Evolutionary conservation across 2,888 invertebrate species (phyloP).

Genomic region (Seira sanloemensis): DNA sequence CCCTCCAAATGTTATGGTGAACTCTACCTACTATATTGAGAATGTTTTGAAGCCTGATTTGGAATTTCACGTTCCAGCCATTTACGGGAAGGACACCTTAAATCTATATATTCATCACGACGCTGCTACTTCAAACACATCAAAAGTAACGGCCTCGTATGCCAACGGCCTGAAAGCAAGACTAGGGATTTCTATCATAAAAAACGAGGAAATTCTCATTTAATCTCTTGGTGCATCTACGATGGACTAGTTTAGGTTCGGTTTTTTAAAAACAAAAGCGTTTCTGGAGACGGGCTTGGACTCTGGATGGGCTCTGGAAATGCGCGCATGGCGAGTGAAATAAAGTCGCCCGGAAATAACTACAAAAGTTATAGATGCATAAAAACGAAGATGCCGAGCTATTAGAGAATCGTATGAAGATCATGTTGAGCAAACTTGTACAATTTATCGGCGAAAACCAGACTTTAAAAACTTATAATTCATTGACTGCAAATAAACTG

Average conservation of each 20-base stretch:
- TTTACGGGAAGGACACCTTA: background rate
- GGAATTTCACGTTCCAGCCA: background rate
- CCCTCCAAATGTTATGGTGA: constrained; percentile 50
- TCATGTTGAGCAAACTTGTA: too few species aligned
- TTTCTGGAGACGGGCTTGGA: background rate
- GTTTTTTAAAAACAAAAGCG: constrained; percentile 43
- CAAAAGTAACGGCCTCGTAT: background rate
- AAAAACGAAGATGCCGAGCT: too few species aligned
- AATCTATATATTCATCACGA: constrained; percentile 55
- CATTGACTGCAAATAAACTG: too few species aligned
- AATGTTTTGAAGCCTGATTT: background rate
- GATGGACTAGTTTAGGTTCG: constrained; percentile 59
- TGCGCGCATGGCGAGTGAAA: too few species aligned
- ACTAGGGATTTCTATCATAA: constrained; percentile 35
- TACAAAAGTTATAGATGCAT: too few species aligned
- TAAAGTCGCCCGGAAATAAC: too few species aligned
- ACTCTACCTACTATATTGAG: constrained; percentile 19
- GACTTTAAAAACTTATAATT: too few species aligned
- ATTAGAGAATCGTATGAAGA: too few species aligned
- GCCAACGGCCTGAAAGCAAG: background rate
- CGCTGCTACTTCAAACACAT: constrained; percentile 31
- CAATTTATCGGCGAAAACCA: too few species aligned
- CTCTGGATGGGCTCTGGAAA: constrained; percentile 37
- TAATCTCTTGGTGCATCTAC: constrained; percentile 38
- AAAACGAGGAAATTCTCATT: constrained; percentile 33